Evolutionary conservation across 2,888 invertebrate species (phyloP).

Genomic region (Leucoptera coffeella): DNA sequence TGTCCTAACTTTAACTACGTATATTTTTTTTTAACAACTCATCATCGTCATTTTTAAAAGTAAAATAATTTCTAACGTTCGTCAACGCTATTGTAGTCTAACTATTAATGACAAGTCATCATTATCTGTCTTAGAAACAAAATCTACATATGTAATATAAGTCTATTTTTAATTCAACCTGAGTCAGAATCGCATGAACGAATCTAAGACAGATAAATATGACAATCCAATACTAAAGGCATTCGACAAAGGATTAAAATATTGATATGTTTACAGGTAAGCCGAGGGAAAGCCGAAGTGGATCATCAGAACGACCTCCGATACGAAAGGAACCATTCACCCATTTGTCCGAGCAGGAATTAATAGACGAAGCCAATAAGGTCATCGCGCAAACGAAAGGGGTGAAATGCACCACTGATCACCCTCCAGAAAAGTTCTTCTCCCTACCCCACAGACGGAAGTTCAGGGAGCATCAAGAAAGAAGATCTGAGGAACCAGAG

Average conservation of each 20-base stretch:
- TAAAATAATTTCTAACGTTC: no score
- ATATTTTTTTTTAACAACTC: no score
- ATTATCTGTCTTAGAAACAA: no score
- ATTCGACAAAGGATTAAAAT: no score
- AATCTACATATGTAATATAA: no score
- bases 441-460: constrained; percentile 61
- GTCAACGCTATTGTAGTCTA: no score
- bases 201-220: background rate
- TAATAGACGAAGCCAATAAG: constrained; percentile 70
- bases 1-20: no score
- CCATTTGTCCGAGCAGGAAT: constrained; percentile 63
- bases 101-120: no score
- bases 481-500: constrained; percentile 51
- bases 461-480: constrained; percentile 27
- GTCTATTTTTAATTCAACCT: no score
- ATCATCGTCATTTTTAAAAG: no score
- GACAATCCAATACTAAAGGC: no score
- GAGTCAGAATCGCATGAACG: no score
- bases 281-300: constrained; percentile 33
- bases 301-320: constrained; percentile 24
- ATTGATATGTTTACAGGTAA: constrained; percentile 24
- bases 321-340: constrained; percentile 54
- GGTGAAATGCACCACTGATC: constrained; percentile 59
- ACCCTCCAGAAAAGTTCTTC: constrained; percentile 59
- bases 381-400: constrained; percentile 69